A percentile compares a stretch with the other conserved stretches of the same genome.
Evolutionary conservation across 1,140 invertebrate species (phyloP).

Genomic region (Drosophila funebris): DNA sequence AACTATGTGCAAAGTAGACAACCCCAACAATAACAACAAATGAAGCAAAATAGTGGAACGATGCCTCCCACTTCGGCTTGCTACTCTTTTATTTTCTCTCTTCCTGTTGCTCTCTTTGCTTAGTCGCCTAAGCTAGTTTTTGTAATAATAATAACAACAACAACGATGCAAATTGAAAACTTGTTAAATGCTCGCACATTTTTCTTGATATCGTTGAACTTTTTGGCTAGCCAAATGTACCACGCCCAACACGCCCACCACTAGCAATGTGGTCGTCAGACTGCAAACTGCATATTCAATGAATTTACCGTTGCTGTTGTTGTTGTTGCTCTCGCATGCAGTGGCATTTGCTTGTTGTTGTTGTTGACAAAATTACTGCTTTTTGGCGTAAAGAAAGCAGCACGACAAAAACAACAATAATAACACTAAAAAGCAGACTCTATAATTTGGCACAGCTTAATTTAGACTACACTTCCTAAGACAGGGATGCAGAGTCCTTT

Average conservation of each 20-base stretch:
- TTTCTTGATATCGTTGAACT: conserved; percentile 46
- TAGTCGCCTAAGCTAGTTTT: neutral
- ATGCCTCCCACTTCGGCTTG: neutral
- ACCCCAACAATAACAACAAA: neutral
- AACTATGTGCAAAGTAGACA: neutral
- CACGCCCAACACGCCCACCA: conserved; percentile 44
- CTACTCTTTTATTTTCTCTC: neutral
- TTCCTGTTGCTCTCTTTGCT: neutral
- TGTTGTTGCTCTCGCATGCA: conserved; percentile 8
- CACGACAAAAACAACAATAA: conserved; percentile 14
- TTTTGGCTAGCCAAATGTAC: conserved; percentile 14
- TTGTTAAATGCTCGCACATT: conserved; percentile 46
- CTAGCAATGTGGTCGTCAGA: neutral
- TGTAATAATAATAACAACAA: neutral
- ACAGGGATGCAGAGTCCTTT: neutral
- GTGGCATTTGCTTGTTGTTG: conserved; percentile 28
- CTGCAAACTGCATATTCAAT: conserved; percentile 11
- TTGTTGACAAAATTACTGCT: conserved; percentile 58
- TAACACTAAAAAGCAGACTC: conserved; percentile 10
- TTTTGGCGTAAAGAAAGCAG: conserved; percentile 30
- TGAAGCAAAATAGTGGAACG: neutral
- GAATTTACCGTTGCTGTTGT: neutral
- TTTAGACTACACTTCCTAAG: neutral
- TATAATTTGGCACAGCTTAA: conserved; percentile 17
- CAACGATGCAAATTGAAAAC: conserved; percentile 34